Percentiles rank a stretch among this genome's conserved stretches.
Conservation (phyloP, 2,888 invertebrate species). For the Gasteruption jaculator region DNA sequence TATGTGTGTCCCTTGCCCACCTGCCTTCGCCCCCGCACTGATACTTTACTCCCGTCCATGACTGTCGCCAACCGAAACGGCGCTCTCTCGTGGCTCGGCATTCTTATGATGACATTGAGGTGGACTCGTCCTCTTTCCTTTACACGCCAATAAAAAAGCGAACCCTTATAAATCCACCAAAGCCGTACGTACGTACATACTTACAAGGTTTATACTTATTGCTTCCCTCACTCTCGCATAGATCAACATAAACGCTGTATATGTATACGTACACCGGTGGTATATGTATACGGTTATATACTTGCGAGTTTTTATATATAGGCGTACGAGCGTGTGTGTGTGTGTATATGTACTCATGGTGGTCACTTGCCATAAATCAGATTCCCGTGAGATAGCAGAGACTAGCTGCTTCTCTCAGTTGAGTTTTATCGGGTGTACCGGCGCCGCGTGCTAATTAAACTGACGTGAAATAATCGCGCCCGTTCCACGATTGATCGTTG, state of each 20-base stretch:
- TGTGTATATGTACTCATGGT: conserved; percentile 26
- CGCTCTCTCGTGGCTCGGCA: conserved; percentile 8
- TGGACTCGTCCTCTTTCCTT: conserved; percentile 12
- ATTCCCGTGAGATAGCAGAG: conserved; percentile 48
- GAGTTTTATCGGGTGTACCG: conserved; percentile 48
- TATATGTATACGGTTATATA: too few species aligned
- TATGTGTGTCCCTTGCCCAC: conserved; percentile 15
- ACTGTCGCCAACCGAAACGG: conserved; percentile 25
- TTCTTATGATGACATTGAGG: too few species aligned
- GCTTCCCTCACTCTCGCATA: too few species aligned
- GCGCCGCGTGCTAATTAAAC: conserved; percentile 51
- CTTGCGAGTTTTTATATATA: too few species aligned
- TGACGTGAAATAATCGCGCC: conserved; percentile 50
- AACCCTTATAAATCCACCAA: too few species aligned
- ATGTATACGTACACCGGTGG: too few species aligned
- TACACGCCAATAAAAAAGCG: too few species aligned
- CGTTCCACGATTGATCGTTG: conserved; percentile 49
- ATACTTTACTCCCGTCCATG: conserved; percentile 22
- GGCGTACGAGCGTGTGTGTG: conserved; percentile 13
- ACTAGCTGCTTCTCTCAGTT: conserved; percentile 43
- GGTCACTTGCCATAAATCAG: conserved; percentile 49
- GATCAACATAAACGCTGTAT: too few species aligned
- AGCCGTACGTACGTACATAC: too few species aligned
- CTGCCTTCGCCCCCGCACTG: conserved; percentile 23
- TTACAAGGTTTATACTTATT: too few species aligned